phyloP scores from a whole-genome alignment of 2,888 invertebrate species.

The Hyposoter didymator region DNA sequence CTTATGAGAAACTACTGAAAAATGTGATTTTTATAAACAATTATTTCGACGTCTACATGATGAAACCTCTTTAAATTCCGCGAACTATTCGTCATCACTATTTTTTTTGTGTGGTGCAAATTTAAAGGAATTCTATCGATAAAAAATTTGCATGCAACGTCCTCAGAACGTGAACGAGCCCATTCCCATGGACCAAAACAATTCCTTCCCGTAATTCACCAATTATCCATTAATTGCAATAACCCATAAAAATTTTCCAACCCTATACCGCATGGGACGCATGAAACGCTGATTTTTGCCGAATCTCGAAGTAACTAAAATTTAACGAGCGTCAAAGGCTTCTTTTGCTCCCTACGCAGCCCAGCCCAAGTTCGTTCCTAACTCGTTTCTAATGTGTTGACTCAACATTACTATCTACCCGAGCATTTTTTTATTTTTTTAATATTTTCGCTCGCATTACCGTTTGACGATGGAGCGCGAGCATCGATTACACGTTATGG shows the following conservation, averaged over 20 bases:
- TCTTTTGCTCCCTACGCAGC: background rate
- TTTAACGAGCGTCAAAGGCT: background rate
- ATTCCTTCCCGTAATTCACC: background rate
- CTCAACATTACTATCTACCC: background rate
- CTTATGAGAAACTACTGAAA: too few species aligned
- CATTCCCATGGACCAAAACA: background rate
- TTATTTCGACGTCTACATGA: too few species aligned
- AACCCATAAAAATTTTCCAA: background rate
- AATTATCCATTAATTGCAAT: background rate
- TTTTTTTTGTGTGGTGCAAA: too few species aligned
- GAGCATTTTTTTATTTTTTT: background rate
- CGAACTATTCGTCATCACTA: too few species aligned
- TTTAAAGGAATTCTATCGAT: too few species aligned
- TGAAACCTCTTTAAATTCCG: too few species aligned
- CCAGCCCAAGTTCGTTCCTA: background rate
- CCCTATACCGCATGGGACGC: background rate
- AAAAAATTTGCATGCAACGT: background rate
- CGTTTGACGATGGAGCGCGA: background rate
- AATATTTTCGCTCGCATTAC: background rate
- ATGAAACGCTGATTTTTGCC: background rate
- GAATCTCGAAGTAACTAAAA: background rate
- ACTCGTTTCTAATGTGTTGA: conserved; percentile 24
- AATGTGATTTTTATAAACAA: too few species aligned
- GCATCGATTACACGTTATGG: background rate
- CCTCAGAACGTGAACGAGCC: too few species aligned